Base-by-base conservation (phyloP, 2,797 vertebrate species). In the Menidia menidia region DNA sequence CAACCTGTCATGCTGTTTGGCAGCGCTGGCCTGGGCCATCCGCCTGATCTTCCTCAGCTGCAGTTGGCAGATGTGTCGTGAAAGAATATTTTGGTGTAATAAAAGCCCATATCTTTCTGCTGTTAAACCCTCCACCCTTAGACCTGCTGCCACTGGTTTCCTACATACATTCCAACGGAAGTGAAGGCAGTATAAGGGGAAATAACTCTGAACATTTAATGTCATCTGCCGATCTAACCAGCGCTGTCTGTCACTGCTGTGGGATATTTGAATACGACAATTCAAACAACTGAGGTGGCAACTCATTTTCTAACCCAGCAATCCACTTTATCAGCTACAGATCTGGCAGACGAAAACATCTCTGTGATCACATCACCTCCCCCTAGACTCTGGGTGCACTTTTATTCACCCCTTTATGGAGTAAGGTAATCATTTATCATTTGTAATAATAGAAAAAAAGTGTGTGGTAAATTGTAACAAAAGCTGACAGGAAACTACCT, bases 1-100 rank as follows among this genome's bases (percentile, higher is more conserved):
- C 12, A 60, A n/a, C 18, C 55, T 43, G 30, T 44, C 19, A 55
- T 60, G 56, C 51, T 39, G n/a, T 48, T 63, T 18, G 6, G 19
- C 18, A 16, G 58, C 33, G 4, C 55, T 72, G 4, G 31, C 52
- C 19, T 55, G 42, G 54, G 51, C 43, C 42, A 55, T 68, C 43
- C 43, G 54, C 18, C 18, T 47, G 42, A 52, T 44, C 31, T 68
- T 32, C 16, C 53, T 35, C 64, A 16, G 32, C 60, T 60, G 43
- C 50, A 64, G 50, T 42, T 53, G 60, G 48, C 48, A 43, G n/a
- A 4, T 10, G 19, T 42, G 11, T 0, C 31, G 42, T 5, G 16
- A 16, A n/a, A 41, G 19, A 54, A 39, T 64, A 43, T 56, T 61
- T 43, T 42, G 32, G 12, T 19, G 14, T 47, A 41, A 53, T 52